Base-by-base conservation (phyloP, 92 coral and sea anemone species). In the Blastomussa wellsi region DNA sequence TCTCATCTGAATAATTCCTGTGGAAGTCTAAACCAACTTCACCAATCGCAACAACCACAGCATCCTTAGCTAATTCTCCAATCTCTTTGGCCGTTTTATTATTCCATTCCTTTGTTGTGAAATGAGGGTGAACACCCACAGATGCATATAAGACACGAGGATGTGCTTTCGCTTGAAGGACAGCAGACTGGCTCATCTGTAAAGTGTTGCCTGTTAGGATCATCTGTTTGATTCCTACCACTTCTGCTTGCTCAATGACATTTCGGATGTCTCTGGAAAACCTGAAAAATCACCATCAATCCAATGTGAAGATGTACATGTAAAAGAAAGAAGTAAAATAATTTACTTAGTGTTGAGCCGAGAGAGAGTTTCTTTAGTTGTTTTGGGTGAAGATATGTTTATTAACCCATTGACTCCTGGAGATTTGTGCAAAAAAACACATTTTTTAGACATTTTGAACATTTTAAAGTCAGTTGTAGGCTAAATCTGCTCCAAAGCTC, bases 1-100 rank as follows among this genome's bases (percentile, higher is more conserved):
- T 95, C 57, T 95, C 94, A 35, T 96, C 90, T 10, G 99, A 97
- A 74, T 97, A 97, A 72, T 95, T 93, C 75, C 99, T 87, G 64
- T 97, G 94, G 69, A 94, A 95, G 85, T 97, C 99, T 82, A 97
- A 86, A 20, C 99, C 99, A 74, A 97, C 99, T 88, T 97, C 99
- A 7, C 99, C 99, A 89, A 97, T 90, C 20, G 99, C 94, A 31
- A 97, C 95, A 59, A 97, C 99, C 76, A 91, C 98, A 31, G 98
- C 95, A 71, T 94, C 89, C 41, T 96, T 88, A 5, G 95, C 94
- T 20, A 97, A 90, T 49, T 91, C 92, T 42, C 88, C 89, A 29
- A 97, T 87, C 42, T 93, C 94, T 57, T 86, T 84, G 6, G 81
- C 81, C 0, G 92, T 88, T 51, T 92, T 86, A 29, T 95, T 94